Conservation (phyloP, 53 echinoderm and acorn worm species). For the Glandiceps talaboti region DNA sequence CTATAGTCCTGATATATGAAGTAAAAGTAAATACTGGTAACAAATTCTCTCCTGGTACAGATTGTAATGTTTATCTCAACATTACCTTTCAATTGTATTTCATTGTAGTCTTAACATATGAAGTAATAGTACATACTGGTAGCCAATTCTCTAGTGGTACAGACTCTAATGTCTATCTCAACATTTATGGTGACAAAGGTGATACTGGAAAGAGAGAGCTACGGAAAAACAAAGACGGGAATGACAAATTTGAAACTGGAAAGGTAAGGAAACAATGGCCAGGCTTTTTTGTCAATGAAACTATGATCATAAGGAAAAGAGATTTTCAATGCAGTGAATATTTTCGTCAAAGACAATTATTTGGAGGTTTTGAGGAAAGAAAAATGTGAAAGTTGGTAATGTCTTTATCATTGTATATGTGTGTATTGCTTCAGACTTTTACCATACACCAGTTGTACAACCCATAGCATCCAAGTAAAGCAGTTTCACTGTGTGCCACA, state of each 20-base stretch:
- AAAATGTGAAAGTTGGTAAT: too few relatives aligned
- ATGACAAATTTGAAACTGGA: slow-evolving; percentile 1
- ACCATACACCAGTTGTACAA: too few relatives aligned
- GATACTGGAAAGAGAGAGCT: slow-evolving; percentile 37
- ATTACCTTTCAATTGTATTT: not conserved
- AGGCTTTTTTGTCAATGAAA: too few relatives aligned
- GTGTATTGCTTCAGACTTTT: too few relatives aligned
- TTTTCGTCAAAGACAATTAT: too few relatives aligned
- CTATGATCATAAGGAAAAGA: too few relatives aligned
- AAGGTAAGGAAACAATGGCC: not conserved
- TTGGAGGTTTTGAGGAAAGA: too few relatives aligned
- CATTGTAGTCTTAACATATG: slow-evolving; percentile 22
- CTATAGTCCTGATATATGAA: slow-evolving; percentile 25
- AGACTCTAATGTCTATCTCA: slow-evolving; percentile 22
- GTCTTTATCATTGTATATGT: too few relatives aligned
- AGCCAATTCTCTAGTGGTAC: slow-evolving; percentile 19
- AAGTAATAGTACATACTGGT: slow-evolving; percentile 25
- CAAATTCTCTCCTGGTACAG: slow-evolving; percentile 17
- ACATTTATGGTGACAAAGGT: slow-evolving; percentile 28
- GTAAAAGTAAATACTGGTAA: slow-evolving; percentile 24
- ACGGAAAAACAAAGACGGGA: slow-evolving; percentile 14
- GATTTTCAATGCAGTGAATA: too few relatives aligned
- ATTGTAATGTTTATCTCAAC: slow-evolving; percentile 21
- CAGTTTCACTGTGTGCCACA: too few relatives aligned
- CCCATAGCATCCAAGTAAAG: too few relatives aligned